Evolutionary conservation across 2,113 vertebrate species (phyloP), one percentile per base, ranked within the genome.

Genomic region (Spheniscus mendiculus): DNA sequence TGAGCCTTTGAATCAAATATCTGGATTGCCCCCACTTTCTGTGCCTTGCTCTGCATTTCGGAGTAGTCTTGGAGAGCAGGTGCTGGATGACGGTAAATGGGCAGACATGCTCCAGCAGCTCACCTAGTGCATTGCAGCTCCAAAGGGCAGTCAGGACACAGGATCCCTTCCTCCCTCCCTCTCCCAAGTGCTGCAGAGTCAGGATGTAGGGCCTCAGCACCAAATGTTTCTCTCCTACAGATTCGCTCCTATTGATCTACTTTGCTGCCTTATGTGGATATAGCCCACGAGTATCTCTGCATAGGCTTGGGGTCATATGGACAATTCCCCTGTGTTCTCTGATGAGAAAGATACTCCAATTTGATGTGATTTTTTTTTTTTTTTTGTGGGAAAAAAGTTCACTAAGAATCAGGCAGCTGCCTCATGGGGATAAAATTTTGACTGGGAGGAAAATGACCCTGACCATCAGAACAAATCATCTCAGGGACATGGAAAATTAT

Each of bases 351-450:
- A 86, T 40, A 56, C 9, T 27, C n/a, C 65, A 65, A 34, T 86
- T 38, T 67, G 6, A 65, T 65, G 40, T 18, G 26, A 5, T 8
- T 87, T 55, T 44, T 36, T 34, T 55, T 44, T 36, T 34, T 25
- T 71, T 52, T 52, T 66, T 4, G 30, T 62, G 76, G 45, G 29
- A 69, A 87, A 89, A 88, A 93, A 26, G 15, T 13, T 69, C 71
- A 77, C 40, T 23, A 77, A 83, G 62, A 89, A 85, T 87, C 42
- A 83, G 61, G 16, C 71, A 93, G 55, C 49, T 88, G n/a, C 42
- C 82, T 85, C 74, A 81, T 70, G 84, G 55, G 82, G 62, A 90
- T 90, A 70, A 91, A 85, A n/a, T 96, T 93, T 70, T 94, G 84
- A 78, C 85, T 90, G 66, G 49, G 56, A 82, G 55, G 71, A 89